Base-by-base conservation (phyloP, 2,888 invertebrate species). In the Miltochrista miniata region DNA sequence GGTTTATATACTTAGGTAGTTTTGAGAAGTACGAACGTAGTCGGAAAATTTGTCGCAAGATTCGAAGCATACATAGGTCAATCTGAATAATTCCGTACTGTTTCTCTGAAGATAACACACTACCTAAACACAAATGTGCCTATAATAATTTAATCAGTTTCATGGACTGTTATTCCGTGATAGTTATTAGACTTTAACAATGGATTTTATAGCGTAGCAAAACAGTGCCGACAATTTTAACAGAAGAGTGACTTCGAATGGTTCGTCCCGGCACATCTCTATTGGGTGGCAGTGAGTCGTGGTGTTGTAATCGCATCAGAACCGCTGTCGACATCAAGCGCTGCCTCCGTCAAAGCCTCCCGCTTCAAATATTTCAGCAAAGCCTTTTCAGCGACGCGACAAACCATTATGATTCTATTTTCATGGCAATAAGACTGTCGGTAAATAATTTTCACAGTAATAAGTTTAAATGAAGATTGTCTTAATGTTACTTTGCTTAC, bases 251-350 rank as follows among this genome's bases (percentile, higher is more conserved):
- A 68, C 55, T 79, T 72, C 75, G 82, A 91, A 90, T 90, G 74
- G 83, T 11, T 30, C 31, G 66, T 72, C 70, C 63, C 74, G 68
- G 72, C 72, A 75, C 79, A 81, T 65, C 72, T 76, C 81, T 83
- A 94, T 94, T 93, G 92, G 87, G 86, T 87, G 70, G 90, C 93
- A 93, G 82, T 92, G 93, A 94, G 92, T 92, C 94, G 94, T 93
- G 91, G 89, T 76, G 90, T 82, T 75, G 91, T 95, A 95, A 95
- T 94, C 95, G 92, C 93, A 94, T 95, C 94, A 94, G 50, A 59
- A 56, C 60, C 58, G 54, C 64, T 64, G 59, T 75, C 69, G 70
- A 76, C 76, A 74, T 72, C 76, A 66, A 70, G 74, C 68, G 61
- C 64, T 54, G 58, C 68, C 64, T 53, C 66, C 46, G 43, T 48